Evolutionary conservation across 2,113 vertebrate species (phyloP).

Genomic region (Todiramphus saurophagus): DNA sequence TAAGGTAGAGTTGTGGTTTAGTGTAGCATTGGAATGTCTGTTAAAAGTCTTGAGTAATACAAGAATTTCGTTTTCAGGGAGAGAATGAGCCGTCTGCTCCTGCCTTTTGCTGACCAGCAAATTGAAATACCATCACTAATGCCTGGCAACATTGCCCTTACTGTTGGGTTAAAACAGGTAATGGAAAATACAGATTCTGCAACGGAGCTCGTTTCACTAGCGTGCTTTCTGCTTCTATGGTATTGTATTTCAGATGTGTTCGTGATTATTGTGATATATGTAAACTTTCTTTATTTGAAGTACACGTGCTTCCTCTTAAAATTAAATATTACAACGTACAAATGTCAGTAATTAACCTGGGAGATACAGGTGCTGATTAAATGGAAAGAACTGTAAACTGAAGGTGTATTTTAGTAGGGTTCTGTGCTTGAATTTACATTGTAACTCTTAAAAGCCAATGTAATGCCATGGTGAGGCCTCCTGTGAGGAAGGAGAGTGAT

Average conservation of each 20-base stretch:
- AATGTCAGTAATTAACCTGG: not conserved
- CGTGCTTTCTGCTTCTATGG: not conserved
- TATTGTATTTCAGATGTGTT: not conserved
- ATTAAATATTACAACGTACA: not conserved
- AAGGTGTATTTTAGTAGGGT: not conserved
- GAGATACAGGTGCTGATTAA: not conserved
- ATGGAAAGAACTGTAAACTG: not conserved
- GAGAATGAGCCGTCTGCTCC: slow-evolving; percentile 89
- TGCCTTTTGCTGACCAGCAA: slow-evolving; percentile 96
- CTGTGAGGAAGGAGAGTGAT: not conserved
- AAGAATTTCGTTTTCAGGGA: slow-evolving; percentile 79
- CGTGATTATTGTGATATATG: not conserved
- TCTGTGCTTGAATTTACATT: not conserved
- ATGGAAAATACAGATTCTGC: slow-evolving; percentile 2
- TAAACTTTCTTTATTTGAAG: not conserved
- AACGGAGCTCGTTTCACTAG: not conserved
- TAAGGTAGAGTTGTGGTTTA: not conserved
- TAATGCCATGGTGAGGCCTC: not conserved
- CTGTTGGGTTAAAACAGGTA: slow-evolving; percentile 95
- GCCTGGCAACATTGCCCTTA: slow-evolving; percentile 93
- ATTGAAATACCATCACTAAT: slow-evolving; percentile 89
- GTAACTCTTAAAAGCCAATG: not conserved
- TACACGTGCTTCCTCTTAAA: not conserved
- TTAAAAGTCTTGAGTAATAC: not conserved
- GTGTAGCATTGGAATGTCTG: not conserved